Evolutionary conservation across 2,113 vertebrate species (phyloP), one percentile per base, ranked within the genome.

Genomic region (Leptodactylus fuscus): DNA sequence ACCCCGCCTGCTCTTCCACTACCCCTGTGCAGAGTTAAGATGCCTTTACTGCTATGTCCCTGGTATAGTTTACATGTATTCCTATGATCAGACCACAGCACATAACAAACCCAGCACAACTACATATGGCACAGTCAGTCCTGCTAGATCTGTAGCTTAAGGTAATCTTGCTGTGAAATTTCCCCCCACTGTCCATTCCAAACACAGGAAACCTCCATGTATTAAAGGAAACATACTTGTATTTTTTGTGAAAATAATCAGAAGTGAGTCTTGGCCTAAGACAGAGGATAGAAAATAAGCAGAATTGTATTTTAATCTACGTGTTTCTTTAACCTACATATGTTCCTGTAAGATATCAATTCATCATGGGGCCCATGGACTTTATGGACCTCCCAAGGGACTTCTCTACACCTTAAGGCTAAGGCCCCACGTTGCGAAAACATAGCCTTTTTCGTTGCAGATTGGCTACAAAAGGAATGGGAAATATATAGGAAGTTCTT

Each of bases 171-270:
- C 32, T 32, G 32, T 51, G 3, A 8, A 12, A 10, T 11, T 51
- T 70, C 13, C 10, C 27, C 13, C 20, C 46, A 29, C 48, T 46
- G 18, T 41, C 9, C 20, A 38, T 32, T 20, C n/a, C 5, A 62
- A 65, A 62, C 36, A 29, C 79, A 67, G 24, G 41, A 81, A 81
- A 53, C 24, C 41, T 34, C 65, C 22, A 83, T 48, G 44, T 75
- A 60, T 83, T 46, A 83, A 58, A 46, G 24, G 44, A 74, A 75
- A 55, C 16, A 75, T 75, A 10, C 11, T 51, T 83, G 46, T 74
- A 81, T 49, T 81, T 81, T 49, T 18, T 49, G 24, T 81, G 18
- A 48, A 69, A 81, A 81, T 69, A 65, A 81, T 65, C 78, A 41
- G 58, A 27, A 46, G 24, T 41, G 46, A 51, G 11, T 32, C 60